phyloP scores from a whole-genome alignment of 2,888 invertebrate species.

The Tiliacea citrago region DNA sequence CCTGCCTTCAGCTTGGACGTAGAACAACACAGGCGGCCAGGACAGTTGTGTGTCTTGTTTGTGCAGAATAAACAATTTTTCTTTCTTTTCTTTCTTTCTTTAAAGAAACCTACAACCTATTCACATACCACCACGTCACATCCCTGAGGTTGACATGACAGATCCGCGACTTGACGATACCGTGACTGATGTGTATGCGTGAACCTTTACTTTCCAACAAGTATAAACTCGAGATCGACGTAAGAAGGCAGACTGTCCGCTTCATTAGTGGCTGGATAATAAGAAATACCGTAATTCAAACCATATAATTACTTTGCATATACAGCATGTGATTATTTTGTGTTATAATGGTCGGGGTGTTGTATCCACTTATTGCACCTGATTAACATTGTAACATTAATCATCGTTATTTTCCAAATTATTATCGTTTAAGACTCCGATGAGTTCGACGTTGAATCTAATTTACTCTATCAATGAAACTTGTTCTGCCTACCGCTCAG shows the following conservation, averaged over 20 bases:
- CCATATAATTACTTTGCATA: slow-evolving; percentile 66
- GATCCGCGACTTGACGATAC: background rate
- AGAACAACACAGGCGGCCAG: too few relatives aligned
- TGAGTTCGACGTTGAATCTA: slow-evolving; percentile 42
- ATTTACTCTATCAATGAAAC: slow-evolving; percentile 49
- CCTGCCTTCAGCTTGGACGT: too few relatives aligned
- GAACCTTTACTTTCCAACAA: slow-evolving; percentile 45
- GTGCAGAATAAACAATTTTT: too few relatives aligned
- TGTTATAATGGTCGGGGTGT: slow-evolving; percentile 37
- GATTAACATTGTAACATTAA: slow-evolving; percentile 45
- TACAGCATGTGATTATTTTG: slow-evolving; percentile 59
- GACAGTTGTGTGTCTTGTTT: too few relatives aligned
- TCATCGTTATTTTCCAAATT: slow-evolving; percentile 48
- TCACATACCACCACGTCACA: background rate
- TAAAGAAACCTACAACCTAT: background rate
- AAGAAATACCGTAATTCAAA: slow-evolving; percentile 70
- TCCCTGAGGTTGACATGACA: background rate
- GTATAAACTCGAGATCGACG: slow-evolving; percentile 57
- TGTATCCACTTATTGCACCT: slow-evolving; percentile 58
- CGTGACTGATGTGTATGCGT: background rate
- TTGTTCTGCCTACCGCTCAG: slow-evolving; percentile 5
- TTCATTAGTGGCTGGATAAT: slow-evolving; percentile 69
- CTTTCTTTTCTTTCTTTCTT: too few relatives aligned
- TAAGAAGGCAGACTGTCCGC: slow-evolving; percentile 56
- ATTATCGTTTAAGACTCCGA: slow-evolving; percentile 28